phyloP scores from a whole-genome alignment of 2,113 vertebrate genomes.

The Chloroceryle aenea region DNA sequence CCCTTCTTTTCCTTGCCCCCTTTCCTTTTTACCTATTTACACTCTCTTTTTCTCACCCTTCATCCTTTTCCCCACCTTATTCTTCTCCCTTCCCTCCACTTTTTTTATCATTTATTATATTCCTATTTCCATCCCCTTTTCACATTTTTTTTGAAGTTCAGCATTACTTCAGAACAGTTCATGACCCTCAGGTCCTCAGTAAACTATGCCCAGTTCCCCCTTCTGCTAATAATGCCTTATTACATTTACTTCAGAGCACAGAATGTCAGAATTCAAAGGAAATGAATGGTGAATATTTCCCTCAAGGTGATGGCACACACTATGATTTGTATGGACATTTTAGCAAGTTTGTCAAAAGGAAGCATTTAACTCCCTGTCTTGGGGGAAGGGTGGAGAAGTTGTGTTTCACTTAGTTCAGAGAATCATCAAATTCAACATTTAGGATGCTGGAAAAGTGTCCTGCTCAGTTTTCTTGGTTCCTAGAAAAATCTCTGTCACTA shows the following conservation, averaged over 20 bases:
- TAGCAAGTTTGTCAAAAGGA: background rate
- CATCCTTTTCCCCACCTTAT: background rate
- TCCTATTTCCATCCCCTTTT: background rate
- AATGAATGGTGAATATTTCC: background rate
- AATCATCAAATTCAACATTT: background rate
- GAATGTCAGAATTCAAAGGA: background rate
- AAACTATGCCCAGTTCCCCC: background rate
- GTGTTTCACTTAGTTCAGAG: background rate
- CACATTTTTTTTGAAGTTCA: background rate
- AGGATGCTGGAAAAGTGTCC: background rate
- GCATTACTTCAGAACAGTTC: background rate
- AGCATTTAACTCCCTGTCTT: background rate
- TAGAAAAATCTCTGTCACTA: background rate
- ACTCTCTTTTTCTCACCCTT: background rate
- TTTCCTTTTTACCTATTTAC: background rate
- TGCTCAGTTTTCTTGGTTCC: background rate
- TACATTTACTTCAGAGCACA: background rate
- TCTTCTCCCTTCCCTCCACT: background rate
- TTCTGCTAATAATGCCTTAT: background rate
- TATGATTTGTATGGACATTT: background rate
- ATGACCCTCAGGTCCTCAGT: background rate
- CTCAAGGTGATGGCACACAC: background rate
- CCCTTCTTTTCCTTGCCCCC: rapidly evolving
- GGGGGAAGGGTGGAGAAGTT: background rate
- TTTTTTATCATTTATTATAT: background rate